Evolutionary conservation across 2,113 vertebrate genomes (phyloP).

Genomic region (Rhea americana): DNA sequence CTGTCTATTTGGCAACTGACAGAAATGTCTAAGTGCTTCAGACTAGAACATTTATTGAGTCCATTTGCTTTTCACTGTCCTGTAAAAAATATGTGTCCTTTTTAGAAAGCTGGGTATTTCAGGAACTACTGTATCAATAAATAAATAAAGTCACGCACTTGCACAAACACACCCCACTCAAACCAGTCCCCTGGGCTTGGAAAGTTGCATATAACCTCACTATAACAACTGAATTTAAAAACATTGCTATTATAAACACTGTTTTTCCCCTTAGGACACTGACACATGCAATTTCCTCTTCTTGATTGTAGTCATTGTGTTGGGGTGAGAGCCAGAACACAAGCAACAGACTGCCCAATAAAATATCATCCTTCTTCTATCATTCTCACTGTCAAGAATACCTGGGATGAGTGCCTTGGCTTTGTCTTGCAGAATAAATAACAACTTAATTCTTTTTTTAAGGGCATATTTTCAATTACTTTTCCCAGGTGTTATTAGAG

Average conservation of each 20-base stretch:
- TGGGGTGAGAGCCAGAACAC: slow-evolving; percentile 5
- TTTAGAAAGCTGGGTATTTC: not conserved
- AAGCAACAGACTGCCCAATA: slow-evolving; percentile 34
- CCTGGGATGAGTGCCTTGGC: not conserved
- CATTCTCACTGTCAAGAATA: slow-evolving; percentile 41
- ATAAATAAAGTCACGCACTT: not conserved
- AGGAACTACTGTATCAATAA: not conserved
- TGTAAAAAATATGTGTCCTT: not conserved
- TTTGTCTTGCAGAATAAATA: slow-evolving; percentile 40
- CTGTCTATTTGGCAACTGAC: not conserved
- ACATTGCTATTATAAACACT: slow-evolving; percentile 17
- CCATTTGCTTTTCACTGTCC: not conserved
- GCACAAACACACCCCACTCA: fast-evolving
- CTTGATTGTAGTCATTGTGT: slow-evolving; percentile 36
- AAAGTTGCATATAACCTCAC: not conserved
- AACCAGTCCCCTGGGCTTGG: not conserved
- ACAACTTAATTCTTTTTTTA: not conserved
- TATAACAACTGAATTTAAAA: slow-evolving; percentile 42
- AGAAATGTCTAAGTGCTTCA: not conserved
- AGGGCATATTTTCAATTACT: slow-evolving; percentile 40
- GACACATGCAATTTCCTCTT: slow-evolving; percentile 42
- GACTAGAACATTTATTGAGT: not conserved
- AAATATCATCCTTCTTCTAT: slow-evolving; percentile 31
- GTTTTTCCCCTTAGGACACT: slow-evolving; percentile 34
- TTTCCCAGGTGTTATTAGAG: not conserved